Percentiles rank a stretch among this genome's conserved stretches.
Evolutionary conservation across 2,888 invertebrate genomes (phyloP).

Genomic region (Nephrotoma flavescens): DNA sequence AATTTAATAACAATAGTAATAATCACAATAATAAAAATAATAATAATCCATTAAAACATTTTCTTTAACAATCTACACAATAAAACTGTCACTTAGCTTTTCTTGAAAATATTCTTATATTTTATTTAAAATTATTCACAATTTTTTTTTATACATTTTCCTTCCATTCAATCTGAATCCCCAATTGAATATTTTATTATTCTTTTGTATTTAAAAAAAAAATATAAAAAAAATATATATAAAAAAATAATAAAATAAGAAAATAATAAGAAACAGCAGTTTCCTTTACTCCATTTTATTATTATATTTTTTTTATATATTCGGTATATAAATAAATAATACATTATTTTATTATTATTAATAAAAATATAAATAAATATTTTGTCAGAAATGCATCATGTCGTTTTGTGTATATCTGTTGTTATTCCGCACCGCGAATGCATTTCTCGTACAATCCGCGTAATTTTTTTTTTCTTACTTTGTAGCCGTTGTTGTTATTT

Average conservation of each 20-base stretch:
- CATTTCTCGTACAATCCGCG: neutral
- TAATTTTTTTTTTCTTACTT: neutral
- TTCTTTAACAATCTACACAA: neutral
- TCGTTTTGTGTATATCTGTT: neutral
- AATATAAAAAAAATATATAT: neutral
- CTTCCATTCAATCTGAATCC: neutral
- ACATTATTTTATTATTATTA: neutral
- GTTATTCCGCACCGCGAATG: neutral
- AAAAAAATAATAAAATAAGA: neutral
- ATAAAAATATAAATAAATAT: neutral
- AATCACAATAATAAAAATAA: neutral
- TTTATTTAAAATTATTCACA: neutral
- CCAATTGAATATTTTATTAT: neutral
- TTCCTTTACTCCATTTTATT: neutral
- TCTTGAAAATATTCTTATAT: neutral
- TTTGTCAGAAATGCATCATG: neutral
- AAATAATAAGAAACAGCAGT: neutral
- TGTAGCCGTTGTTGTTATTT: neutral
- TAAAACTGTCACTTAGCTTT: neutral
- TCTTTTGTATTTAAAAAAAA: neutral
- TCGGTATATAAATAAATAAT: neutral
- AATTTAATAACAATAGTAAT: neutral
- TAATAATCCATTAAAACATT: neutral
- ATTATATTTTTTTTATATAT: neutral
- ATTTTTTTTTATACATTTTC: neutral